Conservation (phyloP, 2,113 vertebrate genomes). For the Picathartes gymnocephalus region DNA sequence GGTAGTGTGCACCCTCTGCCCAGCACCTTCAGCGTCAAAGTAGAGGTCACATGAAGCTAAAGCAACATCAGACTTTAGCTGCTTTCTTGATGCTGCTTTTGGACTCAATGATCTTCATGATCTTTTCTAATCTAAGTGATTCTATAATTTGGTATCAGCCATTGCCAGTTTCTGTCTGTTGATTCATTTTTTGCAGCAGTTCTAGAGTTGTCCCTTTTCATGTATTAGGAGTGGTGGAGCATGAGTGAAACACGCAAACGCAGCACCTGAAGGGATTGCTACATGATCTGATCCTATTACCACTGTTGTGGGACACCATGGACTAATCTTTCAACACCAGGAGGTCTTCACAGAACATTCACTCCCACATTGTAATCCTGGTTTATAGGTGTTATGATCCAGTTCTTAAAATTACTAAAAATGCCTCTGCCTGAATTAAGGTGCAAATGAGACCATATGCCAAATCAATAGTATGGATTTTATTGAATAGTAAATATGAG, state of each 20-base stretch:
- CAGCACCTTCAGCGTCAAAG: neutral
- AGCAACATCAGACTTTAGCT: neutral
- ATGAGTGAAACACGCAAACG: neutral
- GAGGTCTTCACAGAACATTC: neutral
- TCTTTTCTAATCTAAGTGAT: neutral
- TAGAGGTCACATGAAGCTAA: neutral
- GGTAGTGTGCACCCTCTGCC: neutral
- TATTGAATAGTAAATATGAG: neutral
- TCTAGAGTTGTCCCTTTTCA: neutral
- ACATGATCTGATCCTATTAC: neutral
- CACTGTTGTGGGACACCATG: fast-evolving
- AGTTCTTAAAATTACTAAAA: neutral
- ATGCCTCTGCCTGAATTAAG: neutral
- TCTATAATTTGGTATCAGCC: neutral
- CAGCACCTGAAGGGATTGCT: neutral
- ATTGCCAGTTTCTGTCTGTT: neutral
- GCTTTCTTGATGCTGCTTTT: neutral
- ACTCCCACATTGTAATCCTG: neutral
- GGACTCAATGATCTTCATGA: neutral
- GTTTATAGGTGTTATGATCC: neutral
- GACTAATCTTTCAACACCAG: neutral
- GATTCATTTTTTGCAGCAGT: neutral
- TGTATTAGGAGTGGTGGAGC: neutral
- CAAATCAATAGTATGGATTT: neutral
- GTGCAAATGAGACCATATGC: neutral